A percentile compares a stretch with the other conserved stretches of the same genome.
These are phyloP conservation scores for Caenorhabditis tropicalis DNA, from an alignment of 1,140 invertebrate species.

Conservation along the genomic window DNA sequence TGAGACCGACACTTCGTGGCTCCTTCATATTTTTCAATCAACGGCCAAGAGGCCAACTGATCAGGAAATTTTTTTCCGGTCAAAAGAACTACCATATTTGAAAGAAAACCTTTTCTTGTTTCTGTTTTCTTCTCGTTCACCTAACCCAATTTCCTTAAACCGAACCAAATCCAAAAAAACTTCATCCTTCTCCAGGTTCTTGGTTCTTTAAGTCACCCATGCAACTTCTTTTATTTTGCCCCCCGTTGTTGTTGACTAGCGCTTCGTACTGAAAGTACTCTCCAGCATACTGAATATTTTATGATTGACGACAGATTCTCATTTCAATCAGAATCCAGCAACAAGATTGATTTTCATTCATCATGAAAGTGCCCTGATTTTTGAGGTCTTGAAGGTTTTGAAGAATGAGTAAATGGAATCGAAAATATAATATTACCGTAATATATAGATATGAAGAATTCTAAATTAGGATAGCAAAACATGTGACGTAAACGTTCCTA, in stretches of 20 bases:
- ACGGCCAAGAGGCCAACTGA: no score
- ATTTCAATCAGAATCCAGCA: neutral
- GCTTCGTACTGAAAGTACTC: neutral
- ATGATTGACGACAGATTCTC: neutral
- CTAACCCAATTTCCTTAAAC: neutral
- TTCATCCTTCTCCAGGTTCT: neutral
- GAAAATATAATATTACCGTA: neutral
- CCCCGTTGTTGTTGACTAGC: neutral
- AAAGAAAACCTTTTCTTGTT: no score
- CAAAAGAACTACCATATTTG: no score
- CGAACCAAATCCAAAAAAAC: neutral
- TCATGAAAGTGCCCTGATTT: neutral
- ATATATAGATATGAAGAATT: neutral
- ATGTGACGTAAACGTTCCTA: no score
- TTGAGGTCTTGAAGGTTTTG: constrained; percentile 5
- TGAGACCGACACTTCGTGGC: neutral
- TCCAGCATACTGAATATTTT: neutral
- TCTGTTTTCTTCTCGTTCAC: neutral
- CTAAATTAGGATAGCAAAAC: no score
- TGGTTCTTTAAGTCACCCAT: neutral
- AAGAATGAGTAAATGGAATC: neutral
- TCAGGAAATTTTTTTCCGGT: no score
- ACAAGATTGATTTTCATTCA: neutral
- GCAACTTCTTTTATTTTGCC: neutral
- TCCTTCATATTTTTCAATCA: no score